Percentiles rank a stretch among this genome's conserved stretches.
Evolutionary conservation across 1,140 invertebrate genomes (phyloP).

Genomic region (Acromyrmex echinatior): DNA sequence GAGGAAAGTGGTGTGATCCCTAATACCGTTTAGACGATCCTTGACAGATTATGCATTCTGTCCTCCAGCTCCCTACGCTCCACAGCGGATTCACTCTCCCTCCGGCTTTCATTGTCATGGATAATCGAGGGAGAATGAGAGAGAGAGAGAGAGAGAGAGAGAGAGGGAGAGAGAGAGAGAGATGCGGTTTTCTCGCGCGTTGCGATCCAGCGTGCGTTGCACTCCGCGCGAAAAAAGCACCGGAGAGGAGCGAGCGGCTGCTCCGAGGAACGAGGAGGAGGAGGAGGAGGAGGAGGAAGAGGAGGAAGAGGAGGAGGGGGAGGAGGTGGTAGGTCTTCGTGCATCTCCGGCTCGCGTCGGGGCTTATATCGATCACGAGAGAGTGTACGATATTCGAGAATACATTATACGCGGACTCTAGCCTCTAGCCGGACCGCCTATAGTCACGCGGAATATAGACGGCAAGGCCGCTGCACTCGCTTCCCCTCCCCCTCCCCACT

Average conservation of each 20-base stretch:
- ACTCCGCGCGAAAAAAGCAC: constrained; percentile 74
- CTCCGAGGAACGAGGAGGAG: constrained; percentile 40
- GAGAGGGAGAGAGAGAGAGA: background rate
- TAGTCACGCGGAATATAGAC: constrained; percentile 74
- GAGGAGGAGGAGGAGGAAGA: background rate
- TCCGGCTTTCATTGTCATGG: constrained; percentile 67
- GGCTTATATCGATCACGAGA: constrained; percentile 83
- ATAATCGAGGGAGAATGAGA: constrained; percentile 64
- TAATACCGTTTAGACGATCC: constrained; percentile 45
- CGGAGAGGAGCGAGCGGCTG: constrained; percentile 51
- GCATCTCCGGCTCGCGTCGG: constrained; percentile 80
- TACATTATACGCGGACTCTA: constrained; percentile 76
- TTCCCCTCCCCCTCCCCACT: background rate
- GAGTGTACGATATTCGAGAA: constrained; percentile 82
- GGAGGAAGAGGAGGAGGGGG: background rate
- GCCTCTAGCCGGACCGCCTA: constrained; percentile 74
- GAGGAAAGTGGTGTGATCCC: background rate
- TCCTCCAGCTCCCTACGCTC: constrained; percentile 22
- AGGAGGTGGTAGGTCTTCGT: constrained; percentile 77
- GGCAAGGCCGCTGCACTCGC: constrained; percentile 73
- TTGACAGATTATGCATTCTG: constrained; percentile 61
- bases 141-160: constrained; percentile 1
- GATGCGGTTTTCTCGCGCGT: constrained; percentile 69
- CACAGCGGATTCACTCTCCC: background rate
- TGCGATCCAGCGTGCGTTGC: constrained; percentile 74